These are phyloP conservation scores for Platycheirus albimanus DNA, from an alignment of 2,888 invertebrate genomes.

Conservation along the genomic window DNA sequence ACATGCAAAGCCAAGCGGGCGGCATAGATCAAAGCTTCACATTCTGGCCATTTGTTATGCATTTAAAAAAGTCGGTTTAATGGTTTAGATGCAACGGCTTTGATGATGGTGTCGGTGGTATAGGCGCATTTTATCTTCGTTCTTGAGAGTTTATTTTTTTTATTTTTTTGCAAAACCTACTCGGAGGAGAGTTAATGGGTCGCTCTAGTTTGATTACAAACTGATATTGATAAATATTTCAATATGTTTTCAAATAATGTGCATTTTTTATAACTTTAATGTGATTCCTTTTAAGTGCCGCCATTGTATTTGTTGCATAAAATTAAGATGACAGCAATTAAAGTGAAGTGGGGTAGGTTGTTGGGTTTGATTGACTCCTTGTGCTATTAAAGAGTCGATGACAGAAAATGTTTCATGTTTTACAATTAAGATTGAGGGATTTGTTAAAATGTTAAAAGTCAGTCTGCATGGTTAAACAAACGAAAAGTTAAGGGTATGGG, in stretches of 20 bases:
- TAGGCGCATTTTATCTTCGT: conserved; percentile 64
- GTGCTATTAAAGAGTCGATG: no score
- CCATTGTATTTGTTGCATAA: conserved; percentile 15
- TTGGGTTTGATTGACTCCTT: conserved; percentile 1
- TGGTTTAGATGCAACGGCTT: conserved; percentile 72
- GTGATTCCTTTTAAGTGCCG: conserved; percentile 61
- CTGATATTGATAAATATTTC: conserved; percentile 72
- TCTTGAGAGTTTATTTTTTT: conserved; percentile 39
- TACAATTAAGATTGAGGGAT: no score
- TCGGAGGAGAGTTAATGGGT: conserved; percentile 54
- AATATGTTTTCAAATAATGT: conserved; percentile 66
- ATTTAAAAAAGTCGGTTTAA: conserved; percentile 72
- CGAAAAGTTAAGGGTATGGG: no score
- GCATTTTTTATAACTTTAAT: conserved; percentile 10
- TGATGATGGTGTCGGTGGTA: conserved; percentile 72
- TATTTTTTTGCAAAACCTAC: conserved; percentile 25
- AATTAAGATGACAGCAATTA: conserved; percentile 37
- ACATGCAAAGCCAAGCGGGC: conserved; percentile 33
- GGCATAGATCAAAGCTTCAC: conserved; percentile 64
- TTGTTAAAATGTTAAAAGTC: no score
- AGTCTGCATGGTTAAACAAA: no score
- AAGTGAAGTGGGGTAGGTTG: not conserved
- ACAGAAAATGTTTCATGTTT: no score
- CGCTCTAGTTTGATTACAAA: conserved; percentile 72
- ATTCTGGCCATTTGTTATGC: conserved; percentile 74